phyloP scores from a whole-genome alignment of 2,888 invertebrate genomes.

The Myopa tessellatipennis region DNA sequence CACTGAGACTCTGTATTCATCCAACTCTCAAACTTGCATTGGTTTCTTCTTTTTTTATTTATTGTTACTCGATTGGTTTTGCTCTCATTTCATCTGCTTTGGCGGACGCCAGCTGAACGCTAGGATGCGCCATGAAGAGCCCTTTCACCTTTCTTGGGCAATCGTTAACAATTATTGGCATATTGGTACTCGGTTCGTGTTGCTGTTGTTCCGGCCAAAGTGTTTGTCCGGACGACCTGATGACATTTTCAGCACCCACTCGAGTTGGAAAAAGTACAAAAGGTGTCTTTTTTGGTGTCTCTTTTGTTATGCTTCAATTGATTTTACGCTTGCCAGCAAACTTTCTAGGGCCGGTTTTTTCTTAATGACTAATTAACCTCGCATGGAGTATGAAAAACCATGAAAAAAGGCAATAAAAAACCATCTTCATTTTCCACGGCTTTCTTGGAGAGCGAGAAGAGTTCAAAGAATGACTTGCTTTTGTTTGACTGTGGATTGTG shows the following conservation, averaged over 20 bases:
- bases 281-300: not conserved
- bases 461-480: not conserved
- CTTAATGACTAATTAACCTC: slow-evolving; percentile 7
- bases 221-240: not conserved
- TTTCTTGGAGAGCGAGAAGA: too few relatives aligned
- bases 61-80: not conserved
- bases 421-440: not conserved
- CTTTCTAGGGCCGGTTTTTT: not conserved
- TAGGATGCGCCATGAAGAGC: too few relatives aligned
- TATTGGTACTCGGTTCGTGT: not conserved
- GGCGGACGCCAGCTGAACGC: too few relatives aligned
- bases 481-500: too few relatives aligned
- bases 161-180: not conserved
- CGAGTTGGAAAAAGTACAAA: not conserved
- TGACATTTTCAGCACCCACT: not conserved
- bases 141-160: too few relatives aligned
- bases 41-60: not conserved
- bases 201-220: not conserved
- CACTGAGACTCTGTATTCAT: too few relatives aligned
- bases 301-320: not conserved
- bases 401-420: not conserved
- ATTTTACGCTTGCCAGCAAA: not conserved
- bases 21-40: too few relatives aligned
- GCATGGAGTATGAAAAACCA: not conserved
- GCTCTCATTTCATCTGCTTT: too few relatives aligned